A percentile compares a stretch with the other conserved stretches of the same genome.
Evolutionary conservation across 2,113 vertebrate species (phyloP).

Genomic region (Chamaetylas fuelleborni): DNA sequence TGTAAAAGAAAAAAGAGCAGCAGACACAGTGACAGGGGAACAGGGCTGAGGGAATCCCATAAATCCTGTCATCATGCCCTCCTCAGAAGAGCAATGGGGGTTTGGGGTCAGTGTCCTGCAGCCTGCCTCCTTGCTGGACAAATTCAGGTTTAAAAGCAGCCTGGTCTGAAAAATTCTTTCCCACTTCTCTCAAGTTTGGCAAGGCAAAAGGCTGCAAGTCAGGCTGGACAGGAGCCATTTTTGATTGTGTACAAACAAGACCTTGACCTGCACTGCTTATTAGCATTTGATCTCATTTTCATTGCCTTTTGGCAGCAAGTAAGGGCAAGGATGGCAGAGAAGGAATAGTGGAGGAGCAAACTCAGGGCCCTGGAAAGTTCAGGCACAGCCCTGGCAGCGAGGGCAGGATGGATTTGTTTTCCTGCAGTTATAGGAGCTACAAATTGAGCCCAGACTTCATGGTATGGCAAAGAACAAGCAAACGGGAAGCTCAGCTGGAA

Average conservation of each 20-base stretch:
- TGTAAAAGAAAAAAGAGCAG: neutral
- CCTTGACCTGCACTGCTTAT: neutral
- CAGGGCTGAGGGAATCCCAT: neutral
- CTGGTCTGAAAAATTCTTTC: neutral
- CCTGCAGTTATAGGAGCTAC: slow-evolving; percentile 9
- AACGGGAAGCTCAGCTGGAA: slow-evolving; percentile 4
- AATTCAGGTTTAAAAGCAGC: neutral
- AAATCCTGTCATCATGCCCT: neutral
- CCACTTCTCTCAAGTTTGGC: neutral
- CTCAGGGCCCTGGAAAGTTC: neutral
- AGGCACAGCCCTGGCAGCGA: neutral
- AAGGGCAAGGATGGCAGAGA: neutral
- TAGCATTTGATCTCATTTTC: neutral
- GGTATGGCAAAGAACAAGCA: slow-evolving; percentile 59
- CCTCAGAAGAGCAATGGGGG: neutral
- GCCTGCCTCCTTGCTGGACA: neutral
- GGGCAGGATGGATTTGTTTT: slow-evolving; percentile 22
- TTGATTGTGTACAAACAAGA: neutral
- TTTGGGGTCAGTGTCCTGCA: neutral
- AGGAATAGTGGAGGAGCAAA: neutral
- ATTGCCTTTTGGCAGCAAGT: neutral
- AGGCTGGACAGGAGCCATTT: neutral
- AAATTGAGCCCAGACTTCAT: slow-evolving; percentile 50
- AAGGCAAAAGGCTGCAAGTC: neutral
- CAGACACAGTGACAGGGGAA: neutral